Base-by-base conservation (phyloP, 1,140 invertebrate genomes). In the Drosophila nigrodunni region DNA sequence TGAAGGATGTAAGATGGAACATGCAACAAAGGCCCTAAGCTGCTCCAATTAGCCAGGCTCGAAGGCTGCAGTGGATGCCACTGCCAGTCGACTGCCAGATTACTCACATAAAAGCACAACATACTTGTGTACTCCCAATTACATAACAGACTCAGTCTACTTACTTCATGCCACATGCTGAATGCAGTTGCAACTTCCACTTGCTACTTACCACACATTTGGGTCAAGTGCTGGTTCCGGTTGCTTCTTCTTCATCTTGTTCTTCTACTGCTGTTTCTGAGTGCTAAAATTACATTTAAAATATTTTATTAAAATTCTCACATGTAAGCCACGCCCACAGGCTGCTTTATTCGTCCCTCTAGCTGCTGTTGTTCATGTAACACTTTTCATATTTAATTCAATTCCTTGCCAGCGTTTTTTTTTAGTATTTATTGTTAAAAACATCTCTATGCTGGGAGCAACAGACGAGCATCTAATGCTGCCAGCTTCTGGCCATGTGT, bases 291-390 rank as follows among this genome's bases (percentile, higher is more conserved):
- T 89, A 73, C 80, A 88, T 83, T 80, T 89, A 88, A 89, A 74
- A 89, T 88, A 80, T 82, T 89, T 59, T 60, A 83, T 89, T 88
- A 83, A 73, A 88, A 87, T 80, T 89, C 80, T 61, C 83, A 59
- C 66, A 77, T 72, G 74, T 61, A 64, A 71, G 41, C 67, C 67
- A 76, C 43, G 52, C 67, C 67, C 59, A 52, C 58, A 2, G 11
- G 11, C 13, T 41, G 13, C 39, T 39, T 30, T 61, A 15, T 34
- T 11, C 2, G 35, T 58, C 34, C 61, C 46, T 35, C 43, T 43
- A 9, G 44, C 52, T 49, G 15, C 50, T 73, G 70, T 67, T 71
- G 79, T 67, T 82, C 59, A 68, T 72, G 62, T 64, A 77, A 71
- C 80, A 71, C 41, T 59, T 74, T 82, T 82, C 65, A 87, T 88